Conservation (phyloP, 2,797 vertebrate genomes). For the Merluccius polli region DNA sequence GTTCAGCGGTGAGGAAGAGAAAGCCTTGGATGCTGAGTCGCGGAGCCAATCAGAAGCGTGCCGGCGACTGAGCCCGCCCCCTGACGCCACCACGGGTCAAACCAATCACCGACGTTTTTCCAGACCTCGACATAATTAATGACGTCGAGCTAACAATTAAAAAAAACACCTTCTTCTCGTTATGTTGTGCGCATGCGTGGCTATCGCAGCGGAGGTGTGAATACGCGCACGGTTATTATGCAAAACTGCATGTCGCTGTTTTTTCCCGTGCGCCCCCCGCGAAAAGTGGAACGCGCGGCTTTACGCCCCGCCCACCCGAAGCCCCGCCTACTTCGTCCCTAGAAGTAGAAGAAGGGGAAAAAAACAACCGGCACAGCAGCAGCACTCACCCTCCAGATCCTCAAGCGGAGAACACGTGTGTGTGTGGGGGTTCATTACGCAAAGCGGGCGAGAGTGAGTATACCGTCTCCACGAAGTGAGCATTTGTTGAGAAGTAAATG, state of each 20-base stretch:
- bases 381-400: neutral
- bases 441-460: too few relatives aligned
- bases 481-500: neutral
- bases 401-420: too few relatives aligned
- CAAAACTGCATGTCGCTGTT: too few relatives aligned
- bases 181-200: neutral
- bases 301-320: neutral
- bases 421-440: too few relatives aligned
- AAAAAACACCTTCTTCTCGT: too few relatives aligned
- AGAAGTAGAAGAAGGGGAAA: neutral
- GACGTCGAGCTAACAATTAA: neutral
- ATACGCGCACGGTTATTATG: neutral
- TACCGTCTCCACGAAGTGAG: neutral
- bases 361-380: neutral
- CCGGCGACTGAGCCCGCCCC: slow-evolving; percentile 18
- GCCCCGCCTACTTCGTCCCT: neutral
- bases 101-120: neutral
- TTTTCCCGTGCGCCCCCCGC: too few relatives aligned
- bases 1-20: slow-evolving; percentile 28
- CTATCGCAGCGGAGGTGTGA: neutral
- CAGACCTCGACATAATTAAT: neutral
- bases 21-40: neutral
- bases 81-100: neutral
- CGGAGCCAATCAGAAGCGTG: slow-evolving; percentile 53
- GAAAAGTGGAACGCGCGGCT: neutral